Evolutionary conservation across 1,140 invertebrate genomes (phyloP), one percentile per base, ranked within the genome.

Genomic region (Uloborus diversus): DNA sequence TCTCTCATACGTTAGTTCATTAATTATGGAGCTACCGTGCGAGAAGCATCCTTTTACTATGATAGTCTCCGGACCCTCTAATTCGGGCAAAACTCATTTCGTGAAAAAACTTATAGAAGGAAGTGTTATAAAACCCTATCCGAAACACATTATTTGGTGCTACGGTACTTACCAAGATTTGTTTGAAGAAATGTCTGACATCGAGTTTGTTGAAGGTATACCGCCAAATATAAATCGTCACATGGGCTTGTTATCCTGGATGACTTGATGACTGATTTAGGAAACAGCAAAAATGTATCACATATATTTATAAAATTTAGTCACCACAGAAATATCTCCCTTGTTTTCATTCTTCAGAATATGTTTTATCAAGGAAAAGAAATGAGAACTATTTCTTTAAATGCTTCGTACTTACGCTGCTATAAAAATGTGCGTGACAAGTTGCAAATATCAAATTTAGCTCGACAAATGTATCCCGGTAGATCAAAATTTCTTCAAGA

Each of bases 281-380:
- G 0, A 30, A 47, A 25, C 25, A 35, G 57, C 47, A 30, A 17
- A 17, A 17, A 17, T 9, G 35, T 78, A 32, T 30, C 57, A 0
- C 51, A 51, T 30, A 33, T 78, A 57, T 78, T 78, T 59, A 66
- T 49, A 0, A 65, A 66, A 53, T 25, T 5, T 4, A 65, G 61
- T 4, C 75, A 65, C 57, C 75, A 78, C 25, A 28, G 3, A 7
- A 53, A 66, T 51, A 28, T 78, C 4, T 35, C 33, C 17, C 5
- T 79, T 20, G 56, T 79, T 3, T 79, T 79, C 27, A 79, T 66
- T 17, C 61, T 79, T 11, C 75, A 79, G 35, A 79, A 79, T 51
- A 33, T 79, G 3, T 79, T 79, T 35, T 23, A 66, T 51, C 32
- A 79, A 51, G 75, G 9, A n/a, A 65, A 37, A 20, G 17, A 79